Conservation (phyloP, 2,888 invertebrate species). For the Harpalus rufipes region DNA sequence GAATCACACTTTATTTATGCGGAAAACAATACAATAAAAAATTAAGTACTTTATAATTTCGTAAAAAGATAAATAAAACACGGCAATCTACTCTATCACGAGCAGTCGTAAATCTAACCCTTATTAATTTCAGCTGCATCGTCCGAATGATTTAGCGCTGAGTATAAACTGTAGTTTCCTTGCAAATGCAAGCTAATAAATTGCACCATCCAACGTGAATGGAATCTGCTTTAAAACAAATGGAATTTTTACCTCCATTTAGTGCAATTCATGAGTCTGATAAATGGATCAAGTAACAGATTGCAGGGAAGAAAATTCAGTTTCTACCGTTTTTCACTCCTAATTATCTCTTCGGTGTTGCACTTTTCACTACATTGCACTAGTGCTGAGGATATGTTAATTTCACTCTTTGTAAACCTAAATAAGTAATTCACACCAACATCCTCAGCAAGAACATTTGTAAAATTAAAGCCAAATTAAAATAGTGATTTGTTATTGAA, state of each 20-base stretch:
- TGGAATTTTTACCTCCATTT: conserved; percentile 2
- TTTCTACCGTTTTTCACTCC: too few relatives aligned
- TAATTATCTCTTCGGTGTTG: too few relatives aligned
- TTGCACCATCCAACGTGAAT: not conserved
- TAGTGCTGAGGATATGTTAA: too few relatives aligned
- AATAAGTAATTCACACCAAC: too few relatives aligned
- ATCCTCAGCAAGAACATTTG: too few relatives aligned
- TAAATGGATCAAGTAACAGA: not conserved
- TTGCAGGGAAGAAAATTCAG: not conserved
- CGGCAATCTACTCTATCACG: not conserved
- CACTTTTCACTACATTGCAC: too few relatives aligned
- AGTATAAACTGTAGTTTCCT: conserved; percentile 1
- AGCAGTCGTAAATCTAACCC: not conserved
- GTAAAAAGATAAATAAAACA: not conserved
- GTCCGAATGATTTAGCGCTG: not conserved
- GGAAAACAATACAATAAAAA: not conserved
- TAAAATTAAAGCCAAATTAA: too few relatives aligned
- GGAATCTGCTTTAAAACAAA: not conserved
- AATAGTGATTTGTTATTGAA: too few relatives aligned
- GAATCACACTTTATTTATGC: too few relatives aligned
- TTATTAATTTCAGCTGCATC: not conserved
- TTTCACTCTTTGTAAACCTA: too few relatives aligned
- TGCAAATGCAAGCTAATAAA: conserved; percentile 1
- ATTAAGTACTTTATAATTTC: not conserved
- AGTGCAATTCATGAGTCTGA: not conserved